Conservation (phyloP, 1,140 invertebrate genomes). For the Tetramorium parvispinum region DNA sequence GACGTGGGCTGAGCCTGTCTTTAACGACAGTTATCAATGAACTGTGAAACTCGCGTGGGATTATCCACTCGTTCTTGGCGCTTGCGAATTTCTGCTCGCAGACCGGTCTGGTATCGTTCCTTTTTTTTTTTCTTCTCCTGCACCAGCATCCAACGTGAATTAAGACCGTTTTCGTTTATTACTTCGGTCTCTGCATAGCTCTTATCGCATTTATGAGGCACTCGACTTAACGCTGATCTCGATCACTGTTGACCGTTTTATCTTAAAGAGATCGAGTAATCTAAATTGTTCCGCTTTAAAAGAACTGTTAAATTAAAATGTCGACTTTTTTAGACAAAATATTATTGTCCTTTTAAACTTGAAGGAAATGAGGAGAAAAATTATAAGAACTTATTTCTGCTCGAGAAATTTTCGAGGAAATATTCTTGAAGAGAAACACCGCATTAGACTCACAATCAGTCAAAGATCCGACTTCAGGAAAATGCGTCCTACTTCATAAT, state of each 20-base stretch:
- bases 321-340: neutral
- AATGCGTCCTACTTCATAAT: neutral
- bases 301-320: neutral
- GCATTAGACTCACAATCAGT: neutral
- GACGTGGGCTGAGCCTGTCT: slow-evolving; percentile 69
- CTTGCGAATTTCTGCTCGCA: slow-evolving; percentile 26
- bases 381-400: neutral
- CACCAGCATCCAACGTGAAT: neutral
- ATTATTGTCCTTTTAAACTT: neutral
- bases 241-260: neutral
- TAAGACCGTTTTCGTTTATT: neutral
- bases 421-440: neutral
- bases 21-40: slow-evolving; percentile 76
- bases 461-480: neutral
- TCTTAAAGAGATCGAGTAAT: neutral
- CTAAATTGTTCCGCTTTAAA: neutral
- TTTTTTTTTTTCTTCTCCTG: neutral
- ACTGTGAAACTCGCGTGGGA: slow-evolving; percentile 77
- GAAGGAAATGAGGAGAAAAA: neutral
- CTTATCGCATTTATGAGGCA: neutral
- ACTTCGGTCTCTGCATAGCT: neutral
- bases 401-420: neutral
- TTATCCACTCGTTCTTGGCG: slow-evolving; percentile 62
- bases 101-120: neutral
- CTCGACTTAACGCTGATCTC: neutral